Evolutionary conservation across 2,797 vertebrate species (phyloP).

Genomic region (Xerus rutilus): DNA sequence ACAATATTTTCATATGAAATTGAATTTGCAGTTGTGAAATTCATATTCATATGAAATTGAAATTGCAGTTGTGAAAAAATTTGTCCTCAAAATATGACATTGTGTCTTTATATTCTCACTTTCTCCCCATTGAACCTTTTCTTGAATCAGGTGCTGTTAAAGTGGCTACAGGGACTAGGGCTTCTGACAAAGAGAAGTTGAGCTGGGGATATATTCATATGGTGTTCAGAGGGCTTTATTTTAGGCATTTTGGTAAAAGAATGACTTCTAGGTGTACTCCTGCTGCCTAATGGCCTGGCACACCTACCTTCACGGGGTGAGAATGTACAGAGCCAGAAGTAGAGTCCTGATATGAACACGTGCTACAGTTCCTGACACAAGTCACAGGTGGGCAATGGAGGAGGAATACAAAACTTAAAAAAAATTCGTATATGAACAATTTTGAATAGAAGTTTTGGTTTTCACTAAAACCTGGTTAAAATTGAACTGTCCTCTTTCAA

Average conservation of each 20-base stretch:
- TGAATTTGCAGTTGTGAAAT: background rate
- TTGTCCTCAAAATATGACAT: background rate
- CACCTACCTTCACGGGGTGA: background rate
- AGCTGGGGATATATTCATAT: conserved; percentile 3
- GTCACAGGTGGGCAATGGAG: background rate
- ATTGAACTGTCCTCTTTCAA: background rate
- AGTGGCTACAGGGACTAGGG: background rate
- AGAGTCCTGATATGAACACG: background rate
- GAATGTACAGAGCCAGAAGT: background rate
- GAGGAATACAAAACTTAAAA: background rate
- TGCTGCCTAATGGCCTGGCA: background rate
- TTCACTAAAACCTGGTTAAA: background rate
- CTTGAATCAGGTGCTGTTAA: background rate
- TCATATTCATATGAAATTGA: no score
- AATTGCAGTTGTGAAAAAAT: background rate
- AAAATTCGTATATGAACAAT: background rate
- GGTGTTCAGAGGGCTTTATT: background rate
- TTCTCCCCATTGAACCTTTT: background rate
- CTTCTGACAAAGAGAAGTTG: background rate
- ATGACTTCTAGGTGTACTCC: background rate
- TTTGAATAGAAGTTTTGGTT: conserved; percentile 3
- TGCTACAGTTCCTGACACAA: background rate
- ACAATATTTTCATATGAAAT: background rate
- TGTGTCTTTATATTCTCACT: background rate
- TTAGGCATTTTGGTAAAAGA: background rate